Percentiles rank a stretch among this genome's conserved stretches.
Evolutionary conservation across 2,797 vertebrate species (phyloP).

Genomic region (Rhinoraja longicauda): DNA sequence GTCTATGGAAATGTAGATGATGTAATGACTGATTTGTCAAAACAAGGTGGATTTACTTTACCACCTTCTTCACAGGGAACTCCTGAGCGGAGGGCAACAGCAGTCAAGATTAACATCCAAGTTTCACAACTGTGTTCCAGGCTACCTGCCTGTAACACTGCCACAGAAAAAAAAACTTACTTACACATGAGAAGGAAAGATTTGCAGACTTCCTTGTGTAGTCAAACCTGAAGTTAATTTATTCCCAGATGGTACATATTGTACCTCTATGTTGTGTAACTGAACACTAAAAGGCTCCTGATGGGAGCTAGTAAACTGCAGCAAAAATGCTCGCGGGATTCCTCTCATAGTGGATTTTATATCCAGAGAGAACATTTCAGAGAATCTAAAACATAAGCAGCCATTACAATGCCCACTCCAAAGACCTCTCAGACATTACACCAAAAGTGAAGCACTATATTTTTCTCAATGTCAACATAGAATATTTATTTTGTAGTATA

Average conservation of each 20-base stretch:
- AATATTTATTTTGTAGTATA: background rate
- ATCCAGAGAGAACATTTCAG: slow-evolving; percentile 8
- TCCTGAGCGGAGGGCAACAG: background rate
- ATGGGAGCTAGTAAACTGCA: background rate
- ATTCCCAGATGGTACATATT: slow-evolving; percentile 3
- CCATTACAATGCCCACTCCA: background rate
- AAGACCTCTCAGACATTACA: background rate
- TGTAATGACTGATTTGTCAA: background rate
- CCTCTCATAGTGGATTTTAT: background rate
- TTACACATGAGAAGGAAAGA: background rate
- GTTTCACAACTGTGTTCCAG: background rate
- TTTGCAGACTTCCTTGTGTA: background rate
- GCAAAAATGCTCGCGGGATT: background rate
- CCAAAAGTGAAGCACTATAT: background rate
- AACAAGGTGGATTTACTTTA: background rate
- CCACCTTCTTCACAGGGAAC: background rate
- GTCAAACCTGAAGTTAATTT: slow-evolving; percentile 16
- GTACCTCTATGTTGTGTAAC: slow-evolving; percentile 13
- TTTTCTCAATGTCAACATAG: background rate
- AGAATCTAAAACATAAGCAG: background rate
- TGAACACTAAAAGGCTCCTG: background rate
- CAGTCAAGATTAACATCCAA: background rate
- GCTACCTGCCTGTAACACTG: background rate
- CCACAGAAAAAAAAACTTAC: background rate
- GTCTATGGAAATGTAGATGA: background rate